Conservation (phyloP, 2,113 vertebrate species). For the Dryoscopus gambensis region DNA sequence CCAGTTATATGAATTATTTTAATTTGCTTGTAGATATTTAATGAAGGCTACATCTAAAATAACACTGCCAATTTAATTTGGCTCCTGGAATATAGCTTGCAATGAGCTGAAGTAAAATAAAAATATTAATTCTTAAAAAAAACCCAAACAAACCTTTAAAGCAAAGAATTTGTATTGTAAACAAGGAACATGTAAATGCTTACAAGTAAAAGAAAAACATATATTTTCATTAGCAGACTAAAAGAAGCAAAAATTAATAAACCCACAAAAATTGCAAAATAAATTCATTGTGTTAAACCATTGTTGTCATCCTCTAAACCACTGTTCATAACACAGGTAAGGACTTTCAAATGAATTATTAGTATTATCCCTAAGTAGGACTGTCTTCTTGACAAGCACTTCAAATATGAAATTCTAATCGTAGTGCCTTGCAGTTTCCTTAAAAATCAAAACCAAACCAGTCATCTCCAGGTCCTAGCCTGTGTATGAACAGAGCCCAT, state of each 20-base stretch:
- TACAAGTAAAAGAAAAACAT: neutral
- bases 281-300: neutral
- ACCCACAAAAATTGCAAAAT: neutral
- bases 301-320: neutral
- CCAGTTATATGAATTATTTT: neutral
- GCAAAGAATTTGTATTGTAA: neutral
- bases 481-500: neutral
- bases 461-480: neutral
- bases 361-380: neutral
- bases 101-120: neutral
- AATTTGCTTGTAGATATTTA: slow-evolving; percentile 14
- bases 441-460: neutral
- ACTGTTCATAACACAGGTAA: neutral
- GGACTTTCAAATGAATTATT: neutral
- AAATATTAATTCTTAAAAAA: neutral
- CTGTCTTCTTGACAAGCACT: neutral
- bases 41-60: neutral
- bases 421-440: neutral
- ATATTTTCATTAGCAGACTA: neutral
- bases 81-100: neutral
- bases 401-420: neutral
- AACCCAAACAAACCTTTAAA: neutral
- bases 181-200: neutral
- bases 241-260: neutral
- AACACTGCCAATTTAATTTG: neutral